These are phyloP conservation scores for Gisinianus flammeolus DNA, from an alignment of 2,888 invertebrate species.

Conservation along the genomic window DNA sequence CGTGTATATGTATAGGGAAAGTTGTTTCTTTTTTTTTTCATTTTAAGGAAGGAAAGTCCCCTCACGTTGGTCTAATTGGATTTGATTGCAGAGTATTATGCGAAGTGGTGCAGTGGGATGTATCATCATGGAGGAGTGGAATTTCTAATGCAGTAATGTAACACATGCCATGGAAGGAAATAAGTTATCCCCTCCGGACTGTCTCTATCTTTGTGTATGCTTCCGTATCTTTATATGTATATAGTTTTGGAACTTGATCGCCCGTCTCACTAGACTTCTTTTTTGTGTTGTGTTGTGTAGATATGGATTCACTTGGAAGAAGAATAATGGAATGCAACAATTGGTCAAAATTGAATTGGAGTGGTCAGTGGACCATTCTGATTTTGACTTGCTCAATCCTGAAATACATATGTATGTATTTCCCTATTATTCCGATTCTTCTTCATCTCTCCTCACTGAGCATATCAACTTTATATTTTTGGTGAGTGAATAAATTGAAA, in stretches of 20 bases:
- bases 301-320: background rate
- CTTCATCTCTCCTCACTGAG: slow-evolving; percentile 10
- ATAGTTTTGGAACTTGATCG: slow-evolving; percentile 19
- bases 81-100: slow-evolving; percentile 8
- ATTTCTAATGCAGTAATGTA: background rate
- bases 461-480: background rate
- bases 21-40: no score
- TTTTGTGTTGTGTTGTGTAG: background rate
- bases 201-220: no score
- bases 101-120: slow-evolving; percentile 21
- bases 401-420: background rate
- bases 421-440: background rate
- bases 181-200: slow-evolving; percentile 19
- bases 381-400: slow-evolving; percentile 18
- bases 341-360: slow-evolving; percentile 35
- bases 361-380: slow-evolving; percentile 36
- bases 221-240: background rate
- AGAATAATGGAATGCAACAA: slow-evolving; percentile 31
- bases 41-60: slow-evolving; percentile 3
- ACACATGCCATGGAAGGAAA: slow-evolving; percentile 27
- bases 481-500: slow-evolving; percentile 30
- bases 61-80: slow-evolving; percentile 3
- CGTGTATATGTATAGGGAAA: no score
- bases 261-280: background rate
- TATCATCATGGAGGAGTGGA: slow-evolving; percentile 1